Evolutionary conservation across 2,113 vertebrate genomes (phyloP), one percentile per base, ranked within the genome.

Genomic region (Limnothrissa miodon): DNA sequence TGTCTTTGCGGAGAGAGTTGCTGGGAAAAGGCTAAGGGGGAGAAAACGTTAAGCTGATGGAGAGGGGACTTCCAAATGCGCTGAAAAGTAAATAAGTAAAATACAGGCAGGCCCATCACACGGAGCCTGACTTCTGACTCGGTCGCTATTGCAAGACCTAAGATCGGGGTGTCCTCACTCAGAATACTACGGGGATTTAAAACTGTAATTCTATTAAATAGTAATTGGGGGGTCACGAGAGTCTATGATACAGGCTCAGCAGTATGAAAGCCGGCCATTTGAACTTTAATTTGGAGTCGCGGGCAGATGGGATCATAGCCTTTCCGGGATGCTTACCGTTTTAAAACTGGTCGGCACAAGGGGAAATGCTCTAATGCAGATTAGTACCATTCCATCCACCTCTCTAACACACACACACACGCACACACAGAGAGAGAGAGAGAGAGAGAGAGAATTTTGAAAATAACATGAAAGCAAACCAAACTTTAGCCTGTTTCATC

Each of bases 171-270:
- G 59, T 33, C 59, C 59, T 66, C 59, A 33, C n/a, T 33, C 59
- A 29, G 59, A 66, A 66, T 66, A 66, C 25, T 66, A 66, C 59
- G 10, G 89, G 93, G 93, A 94, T 96, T 95, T 94, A 92, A 95
- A 94, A 93, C 92, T 93, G 91, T 93, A 94, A 93, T 94, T 95
- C 93, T 95, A 95, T 95, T 96, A 95, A 93, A 95, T 92, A 90
- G 93, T 93, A 93, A 95, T 94, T 94, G 92, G 92, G 93, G 93
- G 93, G 94, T 96, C 93, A 92, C 84, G 84, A 90, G 90, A 93
- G 92, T 90, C 93, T 93, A 93, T 94, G 95, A 96, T 94, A 95
- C 93, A 91, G 92, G 93, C 95, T 95, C 93, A 95, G 92, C 86
- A 89, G 90, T 85, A 87, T 91, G 89, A 93, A 93, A 94, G 91